Evolutionary conservation across 1,140 invertebrate species (phyloP).

Genomic region (Phenacoccus solenopsis): DNA sequence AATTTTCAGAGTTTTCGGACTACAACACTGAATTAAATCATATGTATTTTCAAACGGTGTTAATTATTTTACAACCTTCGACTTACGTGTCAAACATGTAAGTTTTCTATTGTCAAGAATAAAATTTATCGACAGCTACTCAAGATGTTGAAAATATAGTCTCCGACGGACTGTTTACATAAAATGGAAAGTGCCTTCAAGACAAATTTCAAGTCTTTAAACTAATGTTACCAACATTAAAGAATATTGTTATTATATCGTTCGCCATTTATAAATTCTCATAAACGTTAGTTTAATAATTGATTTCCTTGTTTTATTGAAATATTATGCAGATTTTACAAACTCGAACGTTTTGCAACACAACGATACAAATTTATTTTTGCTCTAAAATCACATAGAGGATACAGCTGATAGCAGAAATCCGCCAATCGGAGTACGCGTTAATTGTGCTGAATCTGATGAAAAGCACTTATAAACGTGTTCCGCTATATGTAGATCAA

Average conservation of each 20-base stretch:
- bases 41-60: too few relatives aligned
- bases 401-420: too few relatives aligned
- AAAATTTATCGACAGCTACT: background rate
- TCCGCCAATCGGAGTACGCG: too few relatives aligned
- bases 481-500: background rate
- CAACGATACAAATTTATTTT: background rate
- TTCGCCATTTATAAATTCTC: background rate
- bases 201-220: background rate
- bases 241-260: conserved; percentile 3
- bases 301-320: conserved; percentile 3
- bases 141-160: background rate
- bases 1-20: too few relatives aligned
- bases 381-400: background rate
- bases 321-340: background rate
- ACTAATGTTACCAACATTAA: background rate
- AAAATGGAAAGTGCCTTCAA: background rate
- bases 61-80: background rate
- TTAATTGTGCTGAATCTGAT: background rate
- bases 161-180: background rate
- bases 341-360: background rate
- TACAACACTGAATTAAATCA: too few relatives aligned
- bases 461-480: background rate
- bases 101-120: background rate
- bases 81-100: background rate
- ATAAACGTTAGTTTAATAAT: background rate